These are phyloP conservation scores for Eulacestoma nigropectus DNA, from an alignment of 2,113 vertebrate species.

Conservation along the genomic window DNA sequence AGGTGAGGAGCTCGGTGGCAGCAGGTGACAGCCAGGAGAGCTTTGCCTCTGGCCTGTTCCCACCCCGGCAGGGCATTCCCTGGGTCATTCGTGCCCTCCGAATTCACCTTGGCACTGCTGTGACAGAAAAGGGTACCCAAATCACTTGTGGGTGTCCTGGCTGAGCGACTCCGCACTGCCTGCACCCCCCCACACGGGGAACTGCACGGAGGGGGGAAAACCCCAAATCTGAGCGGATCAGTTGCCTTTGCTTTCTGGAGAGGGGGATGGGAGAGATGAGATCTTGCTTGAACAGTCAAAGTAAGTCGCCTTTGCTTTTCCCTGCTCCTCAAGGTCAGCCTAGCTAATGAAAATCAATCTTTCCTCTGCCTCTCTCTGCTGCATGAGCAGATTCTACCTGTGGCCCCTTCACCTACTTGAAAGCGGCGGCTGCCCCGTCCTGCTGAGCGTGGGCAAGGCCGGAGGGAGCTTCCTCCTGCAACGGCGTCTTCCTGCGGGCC, in stretches of 20 bases:
- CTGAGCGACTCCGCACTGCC: background rate
- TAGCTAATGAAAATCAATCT: conserved; percentile 60
- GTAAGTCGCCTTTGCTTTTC: conserved; percentile 53
- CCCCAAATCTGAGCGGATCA: background rate
- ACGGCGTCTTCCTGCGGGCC: background rate
- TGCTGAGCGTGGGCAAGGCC: background rate
- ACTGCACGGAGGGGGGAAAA: background rate
- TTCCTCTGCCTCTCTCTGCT: conserved; percentile 34
- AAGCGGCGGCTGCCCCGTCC: background rate
- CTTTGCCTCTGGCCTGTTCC: background rate
- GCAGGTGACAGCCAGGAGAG: background rate
- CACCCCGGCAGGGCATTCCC: background rate
- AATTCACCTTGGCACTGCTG: background rate
- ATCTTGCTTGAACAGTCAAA: conserved; percentile 37
- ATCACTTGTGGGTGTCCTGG: background rate
- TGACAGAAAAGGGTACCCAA: background rate
- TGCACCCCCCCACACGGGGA: background rate
- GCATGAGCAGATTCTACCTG: conserved; percentile 48
- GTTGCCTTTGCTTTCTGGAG: background rate
- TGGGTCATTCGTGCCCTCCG: background rate
- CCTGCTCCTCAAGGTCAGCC: conserved; percentile 53
- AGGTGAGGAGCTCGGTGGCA: background rate
- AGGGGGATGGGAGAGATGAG: conserved; percentile 18
- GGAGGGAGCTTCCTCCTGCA: background rate
- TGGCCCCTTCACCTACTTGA: conserved; percentile 34